Evolutionary conservation across 1,140 invertebrate genomes (phyloP).

Genomic region (Neuroterus valhalla): DNA sequence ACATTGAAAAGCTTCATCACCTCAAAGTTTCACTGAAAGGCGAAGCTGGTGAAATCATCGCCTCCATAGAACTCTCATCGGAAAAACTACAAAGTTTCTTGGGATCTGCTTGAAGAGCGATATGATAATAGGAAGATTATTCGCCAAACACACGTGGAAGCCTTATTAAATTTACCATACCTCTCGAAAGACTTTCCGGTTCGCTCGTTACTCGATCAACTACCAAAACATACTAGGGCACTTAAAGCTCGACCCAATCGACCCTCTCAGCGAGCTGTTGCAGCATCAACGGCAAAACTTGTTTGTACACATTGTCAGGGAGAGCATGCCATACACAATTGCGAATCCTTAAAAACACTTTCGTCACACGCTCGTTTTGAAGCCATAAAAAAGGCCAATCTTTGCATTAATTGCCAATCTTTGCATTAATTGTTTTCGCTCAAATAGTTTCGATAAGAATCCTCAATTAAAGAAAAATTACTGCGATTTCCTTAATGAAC

Average conservation of each 20-base stretch:
- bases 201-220: conserved; percentile 38
- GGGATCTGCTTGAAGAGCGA: conserved; percentile 56
- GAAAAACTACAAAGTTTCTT: conserved; percentile 60
- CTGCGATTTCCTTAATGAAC: no score
- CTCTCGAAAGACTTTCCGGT: conserved; percentile 35
- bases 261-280: no score
- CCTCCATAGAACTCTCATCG: conserved; percentile 53
- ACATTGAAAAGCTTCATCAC: conserved; percentile 57
- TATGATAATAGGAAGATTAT: conserved; percentile 62
- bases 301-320: conserved; percentile 43
- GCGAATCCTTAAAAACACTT: no score
- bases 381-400: no score
- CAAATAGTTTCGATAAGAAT: conserved; percentile 41
- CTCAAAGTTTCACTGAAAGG: conserved; percentile 52
- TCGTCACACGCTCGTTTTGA: no score
- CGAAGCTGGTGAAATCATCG: conserved; percentile 53
- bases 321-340: no score
- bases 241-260: conserved; percentile 41
- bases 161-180: conserved; percentile 35
- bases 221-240: conserved; percentile 36
- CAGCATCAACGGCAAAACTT: no score
- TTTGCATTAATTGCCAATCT: conserved; percentile 38
- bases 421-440: conserved; percentile 47
- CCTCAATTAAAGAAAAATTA: no score
- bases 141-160: conserved; percentile 42